phyloP scores from a whole-genome alignment of 2,888 invertebrate species.

The Strigamia maritima region DNA sequence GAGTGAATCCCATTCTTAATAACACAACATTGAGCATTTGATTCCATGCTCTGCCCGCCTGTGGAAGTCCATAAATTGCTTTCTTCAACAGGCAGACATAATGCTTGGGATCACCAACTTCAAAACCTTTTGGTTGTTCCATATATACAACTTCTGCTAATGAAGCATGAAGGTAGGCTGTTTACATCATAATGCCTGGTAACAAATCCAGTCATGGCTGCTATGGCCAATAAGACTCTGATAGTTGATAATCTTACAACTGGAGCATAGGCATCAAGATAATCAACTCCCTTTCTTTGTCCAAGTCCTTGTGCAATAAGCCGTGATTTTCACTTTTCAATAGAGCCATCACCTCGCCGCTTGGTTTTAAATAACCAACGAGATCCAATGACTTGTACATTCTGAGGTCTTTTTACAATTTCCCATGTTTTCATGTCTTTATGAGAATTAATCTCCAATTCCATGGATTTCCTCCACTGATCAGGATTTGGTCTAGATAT shows the following conservation, averaged over 20 bases:
- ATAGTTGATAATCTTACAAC: constrained; percentile 8
- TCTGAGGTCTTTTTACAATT: too few species aligned
- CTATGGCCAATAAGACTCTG: background rate
- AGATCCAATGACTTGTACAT: too few species aligned
- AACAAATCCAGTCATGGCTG: background rate
- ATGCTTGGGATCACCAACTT: background rate
- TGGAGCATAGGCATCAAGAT: background rate
- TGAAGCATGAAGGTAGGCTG: background rate
- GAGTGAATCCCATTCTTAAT: background rate
- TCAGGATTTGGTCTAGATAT: too few species aligned
- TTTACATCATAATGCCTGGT: background rate
- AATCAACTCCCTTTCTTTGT: background rate
- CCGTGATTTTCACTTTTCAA: too few species aligned
- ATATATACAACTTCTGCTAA: constrained; percentile 18
- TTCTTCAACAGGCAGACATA: background rate
- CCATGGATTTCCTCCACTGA: too few species aligned
- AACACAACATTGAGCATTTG: background rate
- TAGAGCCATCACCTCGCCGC: too few species aligned
- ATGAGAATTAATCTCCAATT: too few species aligned
- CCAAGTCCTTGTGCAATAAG: too few species aligned
- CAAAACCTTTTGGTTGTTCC: constrained; percentile 12
- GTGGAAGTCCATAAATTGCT: constrained; percentile 9
- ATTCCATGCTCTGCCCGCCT: background rate
- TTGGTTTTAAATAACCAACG: too few species aligned
- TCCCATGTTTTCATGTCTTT: too few species aligned